Evolutionary conservation across 2,888 invertebrate species (phyloP).

Genomic region (Drosophila atroscutellata): DNA sequence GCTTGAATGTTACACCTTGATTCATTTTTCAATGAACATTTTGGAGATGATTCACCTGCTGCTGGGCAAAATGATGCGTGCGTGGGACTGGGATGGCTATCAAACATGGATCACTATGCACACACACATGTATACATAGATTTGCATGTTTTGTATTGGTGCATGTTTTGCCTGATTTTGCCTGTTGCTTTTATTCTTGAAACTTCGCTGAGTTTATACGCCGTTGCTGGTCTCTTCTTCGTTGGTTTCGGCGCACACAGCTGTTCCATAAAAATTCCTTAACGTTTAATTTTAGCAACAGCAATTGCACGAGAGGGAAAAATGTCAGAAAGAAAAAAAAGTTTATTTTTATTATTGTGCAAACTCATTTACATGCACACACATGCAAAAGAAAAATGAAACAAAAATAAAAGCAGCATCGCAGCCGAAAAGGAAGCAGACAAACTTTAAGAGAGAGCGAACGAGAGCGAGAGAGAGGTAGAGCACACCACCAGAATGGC

Average conservation of each 20-base stretch:
- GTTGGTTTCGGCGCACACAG: conserved; percentile 60
- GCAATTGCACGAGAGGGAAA: conserved; percentile 63
- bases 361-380: conserved; percentile 63
- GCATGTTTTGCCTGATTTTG: conserved; percentile 27
- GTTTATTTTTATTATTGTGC: conserved; percentile 65
- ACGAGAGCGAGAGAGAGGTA: conserved; percentile 3
- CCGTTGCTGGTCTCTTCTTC: conserved; percentile 31
- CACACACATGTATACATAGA: conserved; percentile 1
- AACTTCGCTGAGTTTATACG: conserved; percentile 64
- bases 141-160: conserved; percentile 9
- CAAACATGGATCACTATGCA: conserved; percentile 39
- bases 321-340: conserved; percentile 52
- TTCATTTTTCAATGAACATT: conserved; percentile 27
- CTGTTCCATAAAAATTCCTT: conserved; percentile 77
- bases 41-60: conserved; percentile 57
- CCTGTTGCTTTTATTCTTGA: conserved; percentile 63
- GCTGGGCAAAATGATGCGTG: conserved; percentile 36
- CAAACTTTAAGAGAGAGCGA: conserved; percentile 49
- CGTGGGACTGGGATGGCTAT: conserved; percentile 58
- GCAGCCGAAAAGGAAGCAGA: conserved; percentile 47
- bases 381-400: conserved; percentile 34
- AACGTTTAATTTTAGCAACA: conserved; percentile 63
- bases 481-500: conserved; percentile 13
- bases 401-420: conserved; percentile 38
- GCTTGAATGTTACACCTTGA: conserved; percentile 18